Conservation (phyloP, 2,888 invertebrate species). For the Crioceris asparagi region DNA sequence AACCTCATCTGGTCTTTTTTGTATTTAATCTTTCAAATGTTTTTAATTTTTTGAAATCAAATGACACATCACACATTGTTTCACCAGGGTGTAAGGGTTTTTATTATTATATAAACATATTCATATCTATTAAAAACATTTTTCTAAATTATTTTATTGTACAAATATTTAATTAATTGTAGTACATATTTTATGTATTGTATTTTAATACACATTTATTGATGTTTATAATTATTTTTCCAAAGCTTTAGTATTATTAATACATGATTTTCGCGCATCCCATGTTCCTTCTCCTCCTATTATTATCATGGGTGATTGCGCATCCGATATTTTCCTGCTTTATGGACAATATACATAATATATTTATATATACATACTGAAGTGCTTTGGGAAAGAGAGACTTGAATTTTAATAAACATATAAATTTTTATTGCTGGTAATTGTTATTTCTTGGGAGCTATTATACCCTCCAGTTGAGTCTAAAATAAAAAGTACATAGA, state of each 20-base stretch:
- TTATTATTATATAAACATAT: slow-evolving; percentile 19
- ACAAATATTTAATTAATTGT: slow-evolving; percentile 33
- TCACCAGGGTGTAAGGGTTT: slow-evolving; percentile 31
- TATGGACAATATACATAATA: slow-evolving; percentile 16
- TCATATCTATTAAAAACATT: slow-evolving; percentile 18
- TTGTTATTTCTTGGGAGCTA: slow-evolving; percentile 79
- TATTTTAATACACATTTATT: slow-evolving; percentile 13
- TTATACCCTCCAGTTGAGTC: slow-evolving; percentile 90
- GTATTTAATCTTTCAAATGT: slow-evolving; percentile 4
- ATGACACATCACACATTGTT: slow-evolving; percentile 23
- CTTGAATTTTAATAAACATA: slow-evolving; percentile 26
- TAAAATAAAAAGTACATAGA: slow-evolving; percentile 36
- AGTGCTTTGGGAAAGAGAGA: slow-evolving; percentile 25
- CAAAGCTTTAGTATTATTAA: slow-evolving; percentile 1
- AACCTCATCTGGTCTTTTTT: too few species aligned
- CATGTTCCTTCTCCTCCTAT: too few species aligned
- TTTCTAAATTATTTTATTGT: slow-evolving; percentile 34
- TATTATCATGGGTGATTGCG: slow-evolving; percentile 11
- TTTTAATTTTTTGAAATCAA: background rate
- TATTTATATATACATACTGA: slow-evolving; percentile 17
- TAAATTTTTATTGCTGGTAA: background rate
- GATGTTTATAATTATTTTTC: slow-evolving; percentile 9
- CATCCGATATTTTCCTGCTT: background rate
- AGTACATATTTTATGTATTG: slow-evolving; percentile 29
- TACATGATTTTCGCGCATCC: too few species aligned